phyloP scores from a whole-genome alignment of 2,113 vertebrate species.

The Osmerus mordax region DNA sequence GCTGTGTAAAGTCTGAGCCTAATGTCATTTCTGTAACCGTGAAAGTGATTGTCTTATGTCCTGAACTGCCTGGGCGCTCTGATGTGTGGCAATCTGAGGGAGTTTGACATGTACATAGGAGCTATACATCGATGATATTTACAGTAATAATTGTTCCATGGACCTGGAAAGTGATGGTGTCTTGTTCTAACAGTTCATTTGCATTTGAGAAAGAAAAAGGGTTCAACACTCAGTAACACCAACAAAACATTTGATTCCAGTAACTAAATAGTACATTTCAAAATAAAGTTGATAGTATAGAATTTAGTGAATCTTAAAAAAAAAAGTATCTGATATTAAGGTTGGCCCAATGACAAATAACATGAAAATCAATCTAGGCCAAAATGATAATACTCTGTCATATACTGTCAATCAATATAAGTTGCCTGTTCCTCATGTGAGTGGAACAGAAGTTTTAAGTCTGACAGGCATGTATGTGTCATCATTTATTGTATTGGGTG shows the following conservation, averaged over 20 bases:
- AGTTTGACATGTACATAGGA: conserved; percentile 68
- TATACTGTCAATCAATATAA: no score
- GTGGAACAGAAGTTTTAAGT: conserved; percentile 30
- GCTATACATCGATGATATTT: neutral
- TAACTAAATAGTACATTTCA: no score
- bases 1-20: conserved; percentile 46
- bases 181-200: conserved; percentile 38
- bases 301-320: no score
- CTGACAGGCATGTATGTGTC: neutral
- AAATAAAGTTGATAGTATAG: no score
- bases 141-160: conserved; percentile 52
- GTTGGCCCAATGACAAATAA: conserved; percentile 50
- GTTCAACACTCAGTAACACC: conserved; percentile 24
- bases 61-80: conserved; percentile 35
- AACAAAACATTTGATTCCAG: conserved; percentile 17
- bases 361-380: conserved; percentile 66
- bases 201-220: conserved; percentile 39
- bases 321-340: no score
- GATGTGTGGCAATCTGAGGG: conserved; percentile 43
- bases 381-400: no score
- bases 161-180: conserved; percentile 56
- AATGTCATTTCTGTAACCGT: conserved; percentile 58
- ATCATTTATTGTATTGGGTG: neutral
- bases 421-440: conserved; percentile 36
- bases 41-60: conserved; percentile 41